These are phyloP conservation scores for Lepidothrix coronata DNA, from an alignment of 2,113 vertebrate genomes.

Conservation along the genomic window DNA sequence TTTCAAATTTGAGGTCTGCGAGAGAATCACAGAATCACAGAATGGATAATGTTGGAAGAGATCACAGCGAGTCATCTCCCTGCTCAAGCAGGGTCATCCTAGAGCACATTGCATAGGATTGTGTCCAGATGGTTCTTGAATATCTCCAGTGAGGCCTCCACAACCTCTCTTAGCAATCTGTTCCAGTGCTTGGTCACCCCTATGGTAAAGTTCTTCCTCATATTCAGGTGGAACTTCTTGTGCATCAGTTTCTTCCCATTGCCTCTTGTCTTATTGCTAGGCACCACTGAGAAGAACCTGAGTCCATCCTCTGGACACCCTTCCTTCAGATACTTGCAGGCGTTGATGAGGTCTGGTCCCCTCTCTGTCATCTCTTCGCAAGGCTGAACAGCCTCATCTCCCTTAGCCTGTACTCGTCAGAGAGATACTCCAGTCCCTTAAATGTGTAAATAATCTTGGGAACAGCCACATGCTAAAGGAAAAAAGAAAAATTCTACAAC, in stretches of 20 bases:
- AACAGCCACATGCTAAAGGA: background rate
- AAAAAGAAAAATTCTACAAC: background rate
- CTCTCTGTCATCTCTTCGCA: background rate
- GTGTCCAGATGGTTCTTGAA: background rate
- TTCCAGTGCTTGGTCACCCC: background rate
- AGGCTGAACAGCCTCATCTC: background rate
- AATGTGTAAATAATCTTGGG: background rate
- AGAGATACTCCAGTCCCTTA: background rate
- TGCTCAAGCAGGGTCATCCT: too few species aligned
- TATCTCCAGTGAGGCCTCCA: background rate
- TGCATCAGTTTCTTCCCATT: background rate
- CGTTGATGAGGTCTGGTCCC: background rate
- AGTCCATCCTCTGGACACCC: background rate
- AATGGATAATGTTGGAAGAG: background rate
- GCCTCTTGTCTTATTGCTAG: background rate
- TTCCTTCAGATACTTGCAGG: background rate
- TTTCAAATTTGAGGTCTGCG: background rate
- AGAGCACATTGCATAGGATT: background rate
- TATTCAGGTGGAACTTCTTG: background rate
- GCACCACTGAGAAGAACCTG: background rate
- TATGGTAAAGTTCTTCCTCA: background rate
- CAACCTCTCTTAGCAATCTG: background rate
- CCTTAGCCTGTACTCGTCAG: background rate
- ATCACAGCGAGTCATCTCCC: background rate
- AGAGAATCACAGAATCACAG: background rate